Evolutionary conservation across 2,888 invertebrate species (phyloP).

Genomic region (Meteorus cinctellus): DNA sequence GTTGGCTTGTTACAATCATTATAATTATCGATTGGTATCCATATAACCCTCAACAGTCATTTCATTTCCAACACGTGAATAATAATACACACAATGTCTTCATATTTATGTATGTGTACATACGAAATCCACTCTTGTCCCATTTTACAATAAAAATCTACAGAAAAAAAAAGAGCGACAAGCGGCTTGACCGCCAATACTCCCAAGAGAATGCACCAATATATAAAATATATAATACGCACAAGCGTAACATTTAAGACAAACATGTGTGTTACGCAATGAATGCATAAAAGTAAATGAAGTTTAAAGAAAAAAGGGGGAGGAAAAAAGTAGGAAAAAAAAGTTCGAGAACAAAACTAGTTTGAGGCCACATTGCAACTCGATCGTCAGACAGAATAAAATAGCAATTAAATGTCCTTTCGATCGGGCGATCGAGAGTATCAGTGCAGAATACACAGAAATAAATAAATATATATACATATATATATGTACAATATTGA

Average conservation of each 20-base stretch:
- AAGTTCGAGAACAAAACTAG: constrained; percentile 28
- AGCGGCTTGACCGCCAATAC: constrained; percentile 23
- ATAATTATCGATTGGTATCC: constrained; percentile 53
- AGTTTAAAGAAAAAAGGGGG: neutral
- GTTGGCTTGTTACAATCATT: constrained; percentile 52
- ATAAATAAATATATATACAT: too few species aligned
- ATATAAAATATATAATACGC: neutral
- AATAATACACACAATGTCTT: neutral
- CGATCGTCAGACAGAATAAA: constrained; percentile 31
- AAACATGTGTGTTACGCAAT: neutral
- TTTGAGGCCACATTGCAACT: constrained; percentile 28
- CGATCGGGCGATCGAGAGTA: constrained; percentile 29
- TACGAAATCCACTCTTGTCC: neutral
- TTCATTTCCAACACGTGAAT: constrained; percentile 40
- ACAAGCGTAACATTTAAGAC: neutral
- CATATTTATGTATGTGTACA: neutral
- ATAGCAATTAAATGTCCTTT: constrained; percentile 39
- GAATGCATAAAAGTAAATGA: constrained; percentile 6
- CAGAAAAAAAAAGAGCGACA: neutral
- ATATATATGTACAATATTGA: constrained; percentile 19
- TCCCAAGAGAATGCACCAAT: constrained; percentile 20
- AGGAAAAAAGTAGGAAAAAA: neutral
- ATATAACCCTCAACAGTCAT: constrained; percentile 41
- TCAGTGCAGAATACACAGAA: neutral
- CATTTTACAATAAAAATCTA: neutral